Evolutionary conservation across 2,113 vertebrate species (phyloP), one percentile per base, ranked within the genome.

Genomic region (Rhizomys pruinosus): DNA sequence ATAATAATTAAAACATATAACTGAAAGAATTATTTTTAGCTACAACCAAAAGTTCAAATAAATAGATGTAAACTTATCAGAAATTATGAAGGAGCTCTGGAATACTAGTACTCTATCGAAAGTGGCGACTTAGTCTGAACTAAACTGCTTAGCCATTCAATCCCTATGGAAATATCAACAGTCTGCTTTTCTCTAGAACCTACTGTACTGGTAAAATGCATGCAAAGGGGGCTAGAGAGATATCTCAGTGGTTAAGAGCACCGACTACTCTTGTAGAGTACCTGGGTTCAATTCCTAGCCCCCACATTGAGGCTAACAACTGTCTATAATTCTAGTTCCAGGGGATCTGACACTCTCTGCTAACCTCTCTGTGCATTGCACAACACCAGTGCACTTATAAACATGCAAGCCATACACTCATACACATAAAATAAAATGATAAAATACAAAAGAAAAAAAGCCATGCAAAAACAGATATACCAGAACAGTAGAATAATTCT

Each of bases 1-100:
- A 79, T 34, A 84, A 44, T 71, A 85, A 37, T 78, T 84, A 89
- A 63, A 72, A 77, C 32, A 89, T 63, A 89, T 52, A 52, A 63
- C 22, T 8, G 7, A 61, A 61, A 80, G 29, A 81, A 73, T 74
- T 92, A 52, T 52, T 52, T 89, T 76, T 78, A 73, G 86, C 69
- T 72, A 1, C 25, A 89, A 89, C 9, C 32, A 20, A 71, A 92
- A 69, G 23, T 37, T 87, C n/a, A 68, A 68, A 93, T 79, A 47
- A 6, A 74, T 90, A n/a, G 2, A 57, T 76, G 12, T 19, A 57
- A 91, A 81, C 22, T 64, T 84, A 63, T 44, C 12, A 42, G 61
- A 55, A 61, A 74, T 64, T 66, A 8, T 71, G 74, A 93, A 2
- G 5, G 47, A 20, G 23, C 39, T 92, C 16, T 71, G 7, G 64